Evolutionary conservation across 2,888 invertebrate genomes (phyloP).

Genomic region (Elgonia sp.): DNA sequence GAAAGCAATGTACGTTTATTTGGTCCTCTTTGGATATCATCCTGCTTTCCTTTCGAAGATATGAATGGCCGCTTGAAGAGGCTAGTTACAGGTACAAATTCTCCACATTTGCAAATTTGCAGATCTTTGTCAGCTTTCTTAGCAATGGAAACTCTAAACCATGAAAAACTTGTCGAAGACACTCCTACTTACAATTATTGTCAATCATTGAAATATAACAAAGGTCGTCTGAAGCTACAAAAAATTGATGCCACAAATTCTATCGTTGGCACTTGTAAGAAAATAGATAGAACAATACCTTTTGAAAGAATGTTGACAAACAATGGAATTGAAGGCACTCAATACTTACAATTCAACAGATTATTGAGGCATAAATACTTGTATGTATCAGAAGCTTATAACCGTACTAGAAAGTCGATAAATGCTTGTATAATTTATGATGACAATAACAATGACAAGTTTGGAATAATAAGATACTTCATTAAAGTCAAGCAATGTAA

Average conservation of each 20-base stretch:
- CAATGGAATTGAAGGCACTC: neutral
- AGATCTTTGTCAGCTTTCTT: slow-evolving; percentile 1
- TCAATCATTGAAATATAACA: slow-evolving; percentile 15
- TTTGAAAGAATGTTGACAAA: neutral
- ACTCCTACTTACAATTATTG: neutral
- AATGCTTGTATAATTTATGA: neutral
- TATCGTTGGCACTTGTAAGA: slow-evolving; percentile 8
- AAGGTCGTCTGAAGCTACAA: slow-evolving; percentile 20
- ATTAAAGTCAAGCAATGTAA: slow-evolving; percentile 10
- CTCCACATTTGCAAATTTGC: slow-evolving; percentile 22
- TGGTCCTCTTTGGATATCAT: slow-evolving; percentile 51
- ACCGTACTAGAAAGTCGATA: neutral
- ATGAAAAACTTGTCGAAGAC: neutral
- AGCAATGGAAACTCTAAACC: slow-evolving; percentile 9
- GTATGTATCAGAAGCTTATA: neutral
- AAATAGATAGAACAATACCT: neutral
- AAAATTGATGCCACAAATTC: neutral
- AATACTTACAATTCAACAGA: slow-evolving; percentile 10
- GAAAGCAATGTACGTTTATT: slow-evolving; percentile 62
- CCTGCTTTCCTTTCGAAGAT: slow-evolving; percentile 56
- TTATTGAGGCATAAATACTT: slow-evolving; percentile 30
- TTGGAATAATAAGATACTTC: slow-evolving; percentile 24
- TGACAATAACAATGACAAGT: neutral
- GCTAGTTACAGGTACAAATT: neutral
- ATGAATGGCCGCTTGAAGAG: slow-evolving; percentile 51